Conservation (phyloP, 1,140 invertebrate genomes). For the Eumaeus atala region DNA sequence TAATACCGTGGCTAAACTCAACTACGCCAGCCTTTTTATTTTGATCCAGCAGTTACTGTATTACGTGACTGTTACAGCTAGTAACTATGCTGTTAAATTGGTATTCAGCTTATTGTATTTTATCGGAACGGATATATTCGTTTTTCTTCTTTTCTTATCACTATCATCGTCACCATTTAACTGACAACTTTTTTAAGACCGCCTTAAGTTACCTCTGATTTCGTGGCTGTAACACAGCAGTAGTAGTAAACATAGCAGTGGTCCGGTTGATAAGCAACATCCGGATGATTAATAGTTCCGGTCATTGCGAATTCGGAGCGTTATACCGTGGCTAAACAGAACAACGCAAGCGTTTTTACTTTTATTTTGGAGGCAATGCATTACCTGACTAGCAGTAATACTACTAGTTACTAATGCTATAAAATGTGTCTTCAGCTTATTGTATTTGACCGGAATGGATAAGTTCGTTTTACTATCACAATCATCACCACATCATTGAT, state of each 20-base stretch:
- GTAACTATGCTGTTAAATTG: too few species aligned
- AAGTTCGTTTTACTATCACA: too few species aligned
- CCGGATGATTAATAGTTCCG: slow-evolving; percentile 61
- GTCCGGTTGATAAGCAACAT: slow-evolving; percentile 55
- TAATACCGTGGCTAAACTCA: slow-evolving; percentile 9
- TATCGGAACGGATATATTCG: too few species aligned
- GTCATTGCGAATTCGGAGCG: slow-evolving; percentile 57
- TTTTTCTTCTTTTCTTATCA: too few species aligned
- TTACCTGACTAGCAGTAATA: not conserved
- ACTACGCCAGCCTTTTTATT: not conserved
- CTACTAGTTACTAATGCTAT: too few species aligned
- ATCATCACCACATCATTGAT: not conserved
- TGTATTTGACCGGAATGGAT: too few species aligned
- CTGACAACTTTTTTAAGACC: too few species aligned
- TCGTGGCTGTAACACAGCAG: too few species aligned
- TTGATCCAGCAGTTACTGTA: slow-evolving; percentile 3
- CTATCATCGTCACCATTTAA: too few species aligned
- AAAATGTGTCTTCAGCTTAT: too few species aligned
- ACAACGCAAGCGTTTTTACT: not conserved
- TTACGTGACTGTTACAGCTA: not conserved
- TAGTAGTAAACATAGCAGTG: not conserved
- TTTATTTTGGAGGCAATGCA: not conserved
- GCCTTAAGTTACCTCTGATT: too few species aligned
- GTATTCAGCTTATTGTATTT: too few species aligned
- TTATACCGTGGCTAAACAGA: slow-evolving; percentile 5